Evolutionary conservation across 2,888 invertebrate species (phyloP), one percentile per base, ranked within the genome.

Genomic region (Drepanosiphum platanoidis): DNA sequence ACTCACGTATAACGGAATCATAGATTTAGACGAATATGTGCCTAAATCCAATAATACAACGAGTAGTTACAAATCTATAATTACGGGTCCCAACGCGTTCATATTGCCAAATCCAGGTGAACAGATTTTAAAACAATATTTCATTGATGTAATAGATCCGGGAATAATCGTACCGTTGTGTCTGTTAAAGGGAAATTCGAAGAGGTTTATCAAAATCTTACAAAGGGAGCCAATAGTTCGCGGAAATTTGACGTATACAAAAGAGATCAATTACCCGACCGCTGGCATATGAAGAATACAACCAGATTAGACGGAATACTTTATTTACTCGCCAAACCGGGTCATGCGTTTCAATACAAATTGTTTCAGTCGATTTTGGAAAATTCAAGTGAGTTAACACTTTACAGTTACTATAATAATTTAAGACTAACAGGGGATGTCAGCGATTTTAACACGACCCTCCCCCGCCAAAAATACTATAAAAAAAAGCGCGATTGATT

Each of bases 251-350:
- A 90, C 66, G 92, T 93, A 13, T 94, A 92, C 88, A 91, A 90
- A 87, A 92, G 92, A 88, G 89, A 91, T n/a, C 91, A 94, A 22
- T 90, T 93, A 79, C 92, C 92, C 0, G 89, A 90, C 7, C 89
- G 90, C 72, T 94, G 93, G 92, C 92, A 93, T 89, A 93, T 92
- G 87, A 91, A 90, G 81, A 91, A 93, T 87, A 92, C 92, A 88
- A 88, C 90, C 15, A 90, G 94, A 77, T 90, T 93, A 22, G 92
- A 92, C 34, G 92, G 93, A 0, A 92, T 94, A 87, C 27, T 84
- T n/a, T 90, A 94, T 78, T 90, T 92, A 1, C 90, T 93, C 46
- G 93, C 94, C 0, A 91, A 93, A 87, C 90, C 91, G 46, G 92
- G 92, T 22, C 94, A 93, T 89, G 92, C 90, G 2, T 92, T 93